Base-by-base conservation (phyloP, 2,888 invertebrate genomes). In the Parnassius smintheus region DNA sequence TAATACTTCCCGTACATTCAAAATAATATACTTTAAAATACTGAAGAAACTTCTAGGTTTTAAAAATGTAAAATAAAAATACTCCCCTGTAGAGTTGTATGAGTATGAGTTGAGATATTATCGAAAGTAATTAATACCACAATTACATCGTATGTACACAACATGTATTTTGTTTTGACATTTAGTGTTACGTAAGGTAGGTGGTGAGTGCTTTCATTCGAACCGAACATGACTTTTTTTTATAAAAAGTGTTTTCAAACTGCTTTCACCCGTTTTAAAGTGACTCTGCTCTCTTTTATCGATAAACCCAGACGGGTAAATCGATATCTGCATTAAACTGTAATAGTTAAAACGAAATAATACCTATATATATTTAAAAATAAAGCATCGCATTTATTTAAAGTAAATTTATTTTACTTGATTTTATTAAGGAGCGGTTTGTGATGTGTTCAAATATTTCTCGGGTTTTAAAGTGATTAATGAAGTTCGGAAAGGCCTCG, bases 401-500 rank as follows among this genome's bases (percentile, higher is more conserved):
- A 13, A 12, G 9, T 2, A 51, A 25, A 25, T 25, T 35, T 22
- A 25, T 25, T 51, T 51, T 51, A 1, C 51, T 35, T 35, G 4
- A 1, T 44, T 59, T 42, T 12, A 45, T 45, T 9, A 12, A 25
- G 10, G 7, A 13, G 13, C 10, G 12, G 25, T 35, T 44, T 46
- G 45, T 35, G 11, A 45, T 48, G 45, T 41, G 46, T 52, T 3
- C 18, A 52, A 56, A 56, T 52, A 52, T 45, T 53, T 61, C 56
- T 62, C 61, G 44, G 50, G 25, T 66, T 66, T 57, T 60, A 35
- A 55, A 58, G 55, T 65, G 67, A 72, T 70, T 70, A 76, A 75
- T 75, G 72, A 71, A 71, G 69, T 75, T 73, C 72, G 66, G 66
- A 71, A 76, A 76, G 65, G 70, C 70, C 70, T 75, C 73, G 81